Evolutionary conservation across 2,888 invertebrate genomes (phyloP).

Genomic region (Melanchra persicariae): DNA sequence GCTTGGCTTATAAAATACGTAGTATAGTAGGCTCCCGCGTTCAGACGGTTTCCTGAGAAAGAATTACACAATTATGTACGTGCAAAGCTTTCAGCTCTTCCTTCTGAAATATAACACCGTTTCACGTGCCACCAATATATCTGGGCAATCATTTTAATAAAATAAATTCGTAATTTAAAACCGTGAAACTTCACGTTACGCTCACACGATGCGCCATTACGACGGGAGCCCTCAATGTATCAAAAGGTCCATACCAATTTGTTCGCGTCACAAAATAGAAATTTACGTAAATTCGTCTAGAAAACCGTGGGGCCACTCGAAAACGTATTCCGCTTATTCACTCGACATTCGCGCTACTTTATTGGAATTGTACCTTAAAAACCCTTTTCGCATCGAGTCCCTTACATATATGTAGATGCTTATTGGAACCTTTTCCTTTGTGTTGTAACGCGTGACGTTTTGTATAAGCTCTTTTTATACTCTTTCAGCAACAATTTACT

Average conservation of each 20-base stretch:
- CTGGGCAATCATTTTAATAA: constrained; percentile 53
- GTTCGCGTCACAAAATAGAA: constrained; percentile 81
- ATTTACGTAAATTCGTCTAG: constrained; percentile 81
- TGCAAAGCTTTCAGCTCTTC: constrained; percentile 13
- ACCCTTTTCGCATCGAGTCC: constrained; percentile 79
- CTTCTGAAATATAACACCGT: constrained; percentile 21
- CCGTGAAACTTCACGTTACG: constrained; percentile 50
- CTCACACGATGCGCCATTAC: constrained; percentile 55
- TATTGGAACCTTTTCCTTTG: constrained; percentile 81
- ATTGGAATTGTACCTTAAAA: constrained; percentile 85
- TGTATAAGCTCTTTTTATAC: constrained; percentile 77
- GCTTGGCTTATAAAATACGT: neutral
- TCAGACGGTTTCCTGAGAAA: constrained; percentile 17
- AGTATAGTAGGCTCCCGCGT: neutral
- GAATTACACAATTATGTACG: constrained; percentile 43
- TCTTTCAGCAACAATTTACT: constrained; percentile 75
- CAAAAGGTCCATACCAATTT: constrained; percentile 81
- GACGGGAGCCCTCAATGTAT: constrained; percentile 62
- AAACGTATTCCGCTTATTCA: constrained; percentile 79
- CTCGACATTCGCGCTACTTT: constrained; percentile 79
- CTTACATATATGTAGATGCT: constrained; percentile 78
- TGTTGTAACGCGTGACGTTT: constrained; percentile 78
- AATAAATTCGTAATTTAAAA: constrained; percentile 54
- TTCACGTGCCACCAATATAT: constrained; percentile 51
- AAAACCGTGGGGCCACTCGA: constrained; percentile 75